Percentiles rank a stretch among this genome's conserved stretches.
Evolutionary conservation across 2,888 invertebrate species (phyloP).

Genomic region (Melinopterus prodromus): DNA sequence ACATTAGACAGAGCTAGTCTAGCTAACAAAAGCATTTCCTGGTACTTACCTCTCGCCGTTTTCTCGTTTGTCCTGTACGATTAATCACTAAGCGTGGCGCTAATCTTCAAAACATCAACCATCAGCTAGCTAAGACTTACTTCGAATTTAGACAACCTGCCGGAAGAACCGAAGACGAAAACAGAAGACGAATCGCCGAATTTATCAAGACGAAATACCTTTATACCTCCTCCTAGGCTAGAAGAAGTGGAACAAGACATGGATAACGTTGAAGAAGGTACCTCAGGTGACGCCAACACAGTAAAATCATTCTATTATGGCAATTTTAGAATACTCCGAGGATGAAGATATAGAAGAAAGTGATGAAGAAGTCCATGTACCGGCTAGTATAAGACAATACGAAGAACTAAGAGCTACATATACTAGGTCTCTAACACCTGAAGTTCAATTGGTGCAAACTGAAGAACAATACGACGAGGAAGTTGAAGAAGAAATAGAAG

Average conservation of each 20-base stretch:
- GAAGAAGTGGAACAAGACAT: slow-evolving; percentile 55
- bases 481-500: slow-evolving; percentile 30
- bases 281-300: neutral
- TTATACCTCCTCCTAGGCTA: slow-evolving; percentile 58
- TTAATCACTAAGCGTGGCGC: slow-evolving; percentile 16
- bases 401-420: slow-evolving; percentile 56
- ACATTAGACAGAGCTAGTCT: slow-evolving; percentile 19
- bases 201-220: slow-evolving; percentile 61
- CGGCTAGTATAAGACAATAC: slow-evolving; percentile 52
- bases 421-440: slow-evolving; percentile 53
- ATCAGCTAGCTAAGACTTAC: neutral
- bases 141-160: slow-evolving; percentile 37
- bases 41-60: slow-evolving; percentile 45
- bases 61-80: slow-evolving; percentile 29
- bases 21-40: slow-evolving; percentile 59
- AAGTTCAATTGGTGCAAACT: slow-evolving; percentile 41
- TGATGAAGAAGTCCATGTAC: slow-evolving; percentile 45
- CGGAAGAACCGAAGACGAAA: slow-evolving; percentile 32
- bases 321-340: slow-evolving; percentile 50
- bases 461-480: slow-evolving; percentile 37
- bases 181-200: slow-evolving; percentile 52
- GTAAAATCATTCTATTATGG: slow-evolving; percentile 7
- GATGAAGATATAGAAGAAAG: slow-evolving; percentile 58
- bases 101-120: neutral
- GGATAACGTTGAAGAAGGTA: slow-evolving; percentile 56